These are phyloP conservation scores for Murina feae DNA, from an alignment of 2,113 vertebrate genomes.

Conservation along the genomic window DNA sequence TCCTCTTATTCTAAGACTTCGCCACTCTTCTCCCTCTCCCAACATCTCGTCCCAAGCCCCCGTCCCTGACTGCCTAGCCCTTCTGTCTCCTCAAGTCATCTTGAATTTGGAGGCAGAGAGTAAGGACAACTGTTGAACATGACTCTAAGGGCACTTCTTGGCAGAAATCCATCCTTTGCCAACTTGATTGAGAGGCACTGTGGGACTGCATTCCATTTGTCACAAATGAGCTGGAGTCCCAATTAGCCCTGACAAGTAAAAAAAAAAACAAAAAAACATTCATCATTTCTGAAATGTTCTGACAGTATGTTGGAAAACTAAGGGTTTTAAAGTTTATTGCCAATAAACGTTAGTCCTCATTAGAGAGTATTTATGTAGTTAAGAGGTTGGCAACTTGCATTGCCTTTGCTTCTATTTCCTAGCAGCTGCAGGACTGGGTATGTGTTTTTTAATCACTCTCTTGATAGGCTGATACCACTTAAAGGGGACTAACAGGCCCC, in stretches of 20 bases:
- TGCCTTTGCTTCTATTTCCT: not conserved
- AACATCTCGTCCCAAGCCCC: no score
- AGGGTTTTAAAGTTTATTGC: slow-evolving; percentile 27
- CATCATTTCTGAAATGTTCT: slow-evolving; percentile 48
- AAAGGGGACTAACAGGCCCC: not conserved
- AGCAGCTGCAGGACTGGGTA: not conserved
- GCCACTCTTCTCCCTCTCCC: no score
- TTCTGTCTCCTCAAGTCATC: not conserved
- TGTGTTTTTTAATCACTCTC: not conserved
- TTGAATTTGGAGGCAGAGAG: not conserved
- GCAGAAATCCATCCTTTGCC: not conserved
- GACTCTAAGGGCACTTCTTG: not conserved
- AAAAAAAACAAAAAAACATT: not conserved
- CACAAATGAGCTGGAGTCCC: slow-evolving; percentile 32
- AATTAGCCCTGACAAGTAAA: not conserved
- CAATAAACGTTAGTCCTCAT: slow-evolving; percentile 34
- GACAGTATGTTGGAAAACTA: slow-evolving; percentile 50
- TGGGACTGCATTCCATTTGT: not conserved
- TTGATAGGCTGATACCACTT: slow-evolving; percentile 38
- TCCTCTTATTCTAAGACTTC: no score
- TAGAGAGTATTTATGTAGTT: slow-evolving; percentile 49
- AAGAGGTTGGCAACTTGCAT: slow-evolving; percentile 21
- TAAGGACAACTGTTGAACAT: not conserved
- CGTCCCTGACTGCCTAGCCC: no score
- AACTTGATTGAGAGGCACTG: not conserved